A percentile compares a stretch with the other conserved stretches of the same genome.
These are phyloP conservation scores for Apotomis capreana DNA, from an alignment of 2,888 invertebrate species.

Conservation along the genomic window DNA sequence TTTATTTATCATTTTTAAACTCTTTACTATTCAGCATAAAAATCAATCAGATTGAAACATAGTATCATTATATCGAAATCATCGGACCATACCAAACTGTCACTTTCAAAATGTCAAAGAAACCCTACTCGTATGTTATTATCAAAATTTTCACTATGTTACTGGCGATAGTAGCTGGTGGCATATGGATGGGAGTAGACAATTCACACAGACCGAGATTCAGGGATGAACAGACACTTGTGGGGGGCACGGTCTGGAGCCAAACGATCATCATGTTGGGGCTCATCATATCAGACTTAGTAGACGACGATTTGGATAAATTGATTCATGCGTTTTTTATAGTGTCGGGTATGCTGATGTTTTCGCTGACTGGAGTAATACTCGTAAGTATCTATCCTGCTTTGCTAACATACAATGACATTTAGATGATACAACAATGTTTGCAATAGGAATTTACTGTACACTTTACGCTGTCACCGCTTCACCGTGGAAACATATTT, in stretches of 20 bases:
- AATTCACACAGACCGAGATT: conserved; percentile 48
- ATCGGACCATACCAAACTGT: background rate
- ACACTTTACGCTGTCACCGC: too few species aligned
- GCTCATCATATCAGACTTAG: conserved; percentile 58
- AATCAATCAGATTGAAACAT: background rate
- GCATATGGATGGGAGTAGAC: conserved; percentile 62
- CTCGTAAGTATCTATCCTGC: conserved; percentile 52
- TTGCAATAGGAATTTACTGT: too few species aligned
- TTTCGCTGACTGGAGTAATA: conserved; percentile 54
- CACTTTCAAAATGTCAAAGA: conserved; percentile 15
- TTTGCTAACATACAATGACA: background rate
- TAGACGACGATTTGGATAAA: conserved; percentile 53
- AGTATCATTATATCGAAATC: conserved; percentile 4
- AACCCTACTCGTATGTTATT: conserved; percentile 43
- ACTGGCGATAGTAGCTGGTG: conserved; percentile 57
- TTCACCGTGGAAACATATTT: too few species aligned
- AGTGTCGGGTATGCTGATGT: conserved; percentile 53
- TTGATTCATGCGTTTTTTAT: conserved; percentile 63
- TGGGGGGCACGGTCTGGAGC: conserved; percentile 73
- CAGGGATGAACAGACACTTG: conserved; percentile 65
- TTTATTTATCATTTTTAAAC: too few species aligned
- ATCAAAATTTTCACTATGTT: conserved; percentile 58
- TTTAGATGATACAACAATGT: background rate
- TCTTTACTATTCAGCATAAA: too few species aligned
- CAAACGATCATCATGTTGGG: conserved; percentile 67